Conservation (phyloP, 2,888 invertebrate species). For the Noctuana brunneofusca region DNA sequence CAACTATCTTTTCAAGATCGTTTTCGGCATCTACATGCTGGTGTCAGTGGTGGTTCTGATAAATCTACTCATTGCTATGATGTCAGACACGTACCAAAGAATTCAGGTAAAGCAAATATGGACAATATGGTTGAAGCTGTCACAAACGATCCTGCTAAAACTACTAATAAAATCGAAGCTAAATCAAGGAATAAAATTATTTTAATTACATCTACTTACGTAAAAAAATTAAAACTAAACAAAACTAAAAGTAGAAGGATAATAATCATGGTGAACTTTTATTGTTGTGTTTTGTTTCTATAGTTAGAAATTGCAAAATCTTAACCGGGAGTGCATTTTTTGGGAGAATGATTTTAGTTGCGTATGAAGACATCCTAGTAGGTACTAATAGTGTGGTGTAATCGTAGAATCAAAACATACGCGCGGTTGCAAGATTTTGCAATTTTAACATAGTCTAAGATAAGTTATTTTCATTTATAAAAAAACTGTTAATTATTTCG, state of each 20-base stretch:
- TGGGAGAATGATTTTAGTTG: no score
- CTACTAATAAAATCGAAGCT: slow-evolving; percentile 13
- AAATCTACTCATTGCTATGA: slow-evolving; percentile 99
- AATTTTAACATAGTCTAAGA: no score
- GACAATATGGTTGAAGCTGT: slow-evolving; percentile 48
- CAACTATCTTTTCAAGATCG: slow-evolving; percentile 92
- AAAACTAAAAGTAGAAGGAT: not conserved
- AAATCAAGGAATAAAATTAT: slow-evolving; percentile 9
- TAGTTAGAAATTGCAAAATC: no score
- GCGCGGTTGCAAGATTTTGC: not conserved
- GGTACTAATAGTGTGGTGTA: not conserved
- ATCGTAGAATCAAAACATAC: not conserved
- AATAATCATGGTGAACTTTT: no score
- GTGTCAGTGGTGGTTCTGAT: slow-evolving; percentile 99
- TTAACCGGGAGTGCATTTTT: no score
- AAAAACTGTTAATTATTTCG: no score
- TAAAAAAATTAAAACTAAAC: slow-evolving; percentile 1
- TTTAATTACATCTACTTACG: not conserved
- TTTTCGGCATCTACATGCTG: slow-evolving; percentile 98
- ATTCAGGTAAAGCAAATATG: slow-evolving; percentile 89
- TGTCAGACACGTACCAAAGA: slow-evolving; percentile 99
- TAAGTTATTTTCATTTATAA: no score
- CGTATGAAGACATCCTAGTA: no score
- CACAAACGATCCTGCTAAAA: slow-evolving; percentile 22
- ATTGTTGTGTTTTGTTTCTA: no score